A percentile compares a stretch with the other conserved stretches of the same genome.
Evolutionary conservation across 2,797 vertebrate genomes (phyloP).

Genomic region (Cuniculus paca): DNA sequence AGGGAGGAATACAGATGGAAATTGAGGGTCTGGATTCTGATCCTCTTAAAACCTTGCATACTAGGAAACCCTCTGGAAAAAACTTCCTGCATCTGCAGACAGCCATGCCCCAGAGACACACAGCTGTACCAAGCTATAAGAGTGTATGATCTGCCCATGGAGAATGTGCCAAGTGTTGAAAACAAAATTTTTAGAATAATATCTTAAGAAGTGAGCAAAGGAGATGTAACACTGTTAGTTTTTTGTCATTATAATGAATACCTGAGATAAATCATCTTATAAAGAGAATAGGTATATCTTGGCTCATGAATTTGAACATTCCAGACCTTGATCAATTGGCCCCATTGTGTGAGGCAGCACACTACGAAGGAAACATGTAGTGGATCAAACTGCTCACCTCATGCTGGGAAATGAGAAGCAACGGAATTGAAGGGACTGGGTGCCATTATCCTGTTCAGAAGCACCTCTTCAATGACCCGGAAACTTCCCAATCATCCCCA

Average conservation of each 20-base stretch:
- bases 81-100: not conserved
- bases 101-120: not conserved
- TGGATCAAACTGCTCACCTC: not conserved
- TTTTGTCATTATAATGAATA: not conserved
- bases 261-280: not conserved
- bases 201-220: not conserved
- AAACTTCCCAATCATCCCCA: not conserved
- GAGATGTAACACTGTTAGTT: not conserved
- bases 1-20: not conserved
- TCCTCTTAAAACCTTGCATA: not conserved
- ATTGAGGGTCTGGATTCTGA: not conserved
- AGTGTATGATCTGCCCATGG: not conserved
- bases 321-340: not conserved
- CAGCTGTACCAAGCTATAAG: not conserved
- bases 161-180: not conserved
- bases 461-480: not conserved
- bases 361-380: not conserved
- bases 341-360: not conserved
- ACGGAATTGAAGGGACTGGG: not conserved
- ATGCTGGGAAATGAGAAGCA: not conserved
- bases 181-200: not conserved
- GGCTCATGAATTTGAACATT: not conserved
- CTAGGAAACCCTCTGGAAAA: not conserved
- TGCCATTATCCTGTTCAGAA: not conserved
- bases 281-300: not conserved